Conservation (phyloP, 2,113 vertebrate genomes). For the Perca fluviatilis region DNA sequence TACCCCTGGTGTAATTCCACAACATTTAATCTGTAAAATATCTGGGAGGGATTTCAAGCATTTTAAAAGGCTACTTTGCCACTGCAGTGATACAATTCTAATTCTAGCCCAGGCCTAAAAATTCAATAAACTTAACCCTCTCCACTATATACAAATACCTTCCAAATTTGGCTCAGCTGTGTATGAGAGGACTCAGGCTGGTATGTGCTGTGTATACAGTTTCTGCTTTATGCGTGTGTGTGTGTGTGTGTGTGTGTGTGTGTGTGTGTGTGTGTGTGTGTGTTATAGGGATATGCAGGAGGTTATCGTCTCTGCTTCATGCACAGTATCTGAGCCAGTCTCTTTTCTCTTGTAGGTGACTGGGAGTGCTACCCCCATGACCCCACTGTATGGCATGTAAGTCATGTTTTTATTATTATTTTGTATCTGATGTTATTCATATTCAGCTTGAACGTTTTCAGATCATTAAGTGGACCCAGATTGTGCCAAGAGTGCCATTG, state of each 20-base stretch:
- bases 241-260: slow-evolving; percentile 17
- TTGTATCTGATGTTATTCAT: background rate
- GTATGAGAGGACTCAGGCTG: slow-evolving; percentile 56
- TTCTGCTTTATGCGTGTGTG: slow-evolving; percentile 11
- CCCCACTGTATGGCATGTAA: slow-evolving; percentile 96
- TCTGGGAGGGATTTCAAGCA: slow-evolving; percentile 31
- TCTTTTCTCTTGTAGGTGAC: slow-evolving; percentile 85
- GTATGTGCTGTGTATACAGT: slow-evolving; percentile 68
- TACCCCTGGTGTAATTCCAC: slow-evolving; percentile 10
- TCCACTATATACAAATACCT: slow-evolving; percentile 62
- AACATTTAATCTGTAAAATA: slow-evolving; percentile 46
- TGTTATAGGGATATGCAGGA: slow-evolving; percentile 8
- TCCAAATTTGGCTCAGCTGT: slow-evolving; percentile 59
- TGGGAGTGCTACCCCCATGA: slow-evolving; percentile 98
- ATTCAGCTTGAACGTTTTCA: background rate
- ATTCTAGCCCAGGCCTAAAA: slow-evolving; percentile 55
- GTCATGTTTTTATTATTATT: slow-evolving; percentile 62
- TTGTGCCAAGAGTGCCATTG: too few relatives aligned
- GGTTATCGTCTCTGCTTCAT: slow-evolving; percentile 18
- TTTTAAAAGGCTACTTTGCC: slow-evolving; percentile 40
- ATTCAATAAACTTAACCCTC: slow-evolving; percentile 65
- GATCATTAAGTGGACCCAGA: background rate
- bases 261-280: slow-evolving; percentile 19
- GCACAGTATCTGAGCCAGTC: slow-evolving; percentile 29
- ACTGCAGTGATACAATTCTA: slow-evolving; percentile 56